Base-by-base conservation (phyloP, 2,888 invertebrate genomes). In the Eurytoma adleriae region DNA sequence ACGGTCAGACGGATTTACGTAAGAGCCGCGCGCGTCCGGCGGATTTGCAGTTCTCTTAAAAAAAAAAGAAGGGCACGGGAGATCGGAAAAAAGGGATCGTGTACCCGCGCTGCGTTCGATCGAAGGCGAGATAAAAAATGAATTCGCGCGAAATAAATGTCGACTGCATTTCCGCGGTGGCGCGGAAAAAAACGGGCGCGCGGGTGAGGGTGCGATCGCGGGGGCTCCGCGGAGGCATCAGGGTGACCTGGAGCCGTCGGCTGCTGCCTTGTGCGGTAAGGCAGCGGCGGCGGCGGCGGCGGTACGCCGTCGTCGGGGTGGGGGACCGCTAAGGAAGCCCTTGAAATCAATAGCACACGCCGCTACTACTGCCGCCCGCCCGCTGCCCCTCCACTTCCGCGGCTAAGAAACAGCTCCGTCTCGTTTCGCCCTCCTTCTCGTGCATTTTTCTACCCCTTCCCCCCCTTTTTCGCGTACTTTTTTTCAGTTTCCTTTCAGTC, bases 301-400 rank as follows among this genome's bases (percentile, higher is more conserved):
- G 72, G 64, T 81, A 73, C 82, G 78, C 62, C 76, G 40, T 40
- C 56, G 79, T 78, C 62, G 82, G 84, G 84, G 67, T 77, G 72
- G 84, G 85, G 86, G 86, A 84, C 86, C 87, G 85, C 87, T 88
- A 89, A 90, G 89, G 89, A 90, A 90, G 88, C 89, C 90, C 90
- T 90, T 90, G 90, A 90, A 90, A 90, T 90, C 90, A 90, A 90
- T 90, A 90, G 89, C 89, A 88, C 89, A 88, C 87, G 89, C 87
- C 88, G 87, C 89, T 87, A 88, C 89, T 86, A 88, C 88, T 88
- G 86, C 87, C 88, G 86, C 86, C 86, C 91, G 27, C 20, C 14
- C 20, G 24, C 86, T 85, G 87, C 87, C 88, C 86, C 87, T 86
- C 56, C 82, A 40, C 54, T 54, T 0, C 80, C 74, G 81, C 81